Percentiles rank a stretch among this genome's conserved stretches.
These are phyloP conservation scores for Limnephilus marmoratus DNA, from an alignment of 2,888 invertebrate species.

Conservation along the genomic window DNA sequence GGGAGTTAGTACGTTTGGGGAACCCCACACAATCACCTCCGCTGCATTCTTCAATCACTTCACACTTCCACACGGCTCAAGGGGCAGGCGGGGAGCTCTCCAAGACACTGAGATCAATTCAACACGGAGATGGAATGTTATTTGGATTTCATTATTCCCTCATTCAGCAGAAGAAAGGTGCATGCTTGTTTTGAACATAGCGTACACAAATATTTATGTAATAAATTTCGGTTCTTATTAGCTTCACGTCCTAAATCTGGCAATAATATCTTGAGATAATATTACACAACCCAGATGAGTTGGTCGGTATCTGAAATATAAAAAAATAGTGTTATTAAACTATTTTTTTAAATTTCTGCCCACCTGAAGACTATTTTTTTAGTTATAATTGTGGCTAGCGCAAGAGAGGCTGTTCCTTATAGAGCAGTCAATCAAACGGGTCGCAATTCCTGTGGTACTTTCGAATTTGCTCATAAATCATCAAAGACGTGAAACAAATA, in stretches of 20 bases:
- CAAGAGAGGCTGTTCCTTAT: not conserved
- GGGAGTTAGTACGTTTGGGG: slow-evolving; percentile 56
- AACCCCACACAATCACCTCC: slow-evolving; percentile 21
- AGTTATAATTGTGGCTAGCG: not conserved
- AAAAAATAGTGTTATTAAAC: not conserved
- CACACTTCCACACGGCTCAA: not conserved
- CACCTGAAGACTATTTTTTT: not conserved
- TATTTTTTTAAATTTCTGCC: not conserved
- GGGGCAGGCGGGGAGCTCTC: slow-evolving; percentile 11
- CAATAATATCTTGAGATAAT: not conserved
- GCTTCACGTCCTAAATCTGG: not conserved
- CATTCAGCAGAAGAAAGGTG: slow-evolving; percentile 10
- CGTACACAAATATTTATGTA: not conserved
- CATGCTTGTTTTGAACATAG: not conserved
- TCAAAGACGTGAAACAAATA: not conserved
- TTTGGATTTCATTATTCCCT: slow-evolving; percentile 15
- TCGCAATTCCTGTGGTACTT: not conserved
- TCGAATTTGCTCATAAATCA: not conserved
- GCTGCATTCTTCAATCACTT: not conserved
- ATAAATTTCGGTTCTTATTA: not conserved
- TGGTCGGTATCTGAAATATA: not conserved
- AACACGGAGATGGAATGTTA: slow-evolving; percentile 41
- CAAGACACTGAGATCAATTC: slow-evolving; percentile 45
- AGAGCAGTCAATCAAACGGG: not conserved
- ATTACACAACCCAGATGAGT: not conserved